Evolutionary conservation across 2,797 vertebrate genomes (phyloP).

Genomic region (Tiaroga cobitis): DNA sequence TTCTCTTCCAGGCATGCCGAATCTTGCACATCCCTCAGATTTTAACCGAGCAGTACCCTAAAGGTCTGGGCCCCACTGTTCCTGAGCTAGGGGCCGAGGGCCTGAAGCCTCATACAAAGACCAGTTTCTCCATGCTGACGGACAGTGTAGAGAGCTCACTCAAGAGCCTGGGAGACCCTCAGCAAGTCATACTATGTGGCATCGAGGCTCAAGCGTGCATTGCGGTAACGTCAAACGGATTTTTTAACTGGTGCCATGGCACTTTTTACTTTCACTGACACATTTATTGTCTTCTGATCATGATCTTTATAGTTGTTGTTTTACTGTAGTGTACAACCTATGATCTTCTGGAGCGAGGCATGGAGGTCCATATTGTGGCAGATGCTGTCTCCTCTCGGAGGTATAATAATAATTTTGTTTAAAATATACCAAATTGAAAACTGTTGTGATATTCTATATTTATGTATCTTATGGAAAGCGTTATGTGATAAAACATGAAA

Average conservation of each 20-base stretch:
- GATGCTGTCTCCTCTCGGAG: conserved; percentile 89
- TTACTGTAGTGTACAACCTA: conserved; percentile 82
- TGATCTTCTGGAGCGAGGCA: conserved; percentile 85
- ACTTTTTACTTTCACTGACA: neutral
- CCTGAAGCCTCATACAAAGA: conserved; percentile 81
- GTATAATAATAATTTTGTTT: conserved; percentile 64
- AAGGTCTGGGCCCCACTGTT: conserved; percentile 88
- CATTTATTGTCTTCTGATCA: neutral
- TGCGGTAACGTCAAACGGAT: conserved; percentile 74
- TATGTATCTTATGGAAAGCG: neutral
- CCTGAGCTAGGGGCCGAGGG: conserved; percentile 83
- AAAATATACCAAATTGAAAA: neutral
- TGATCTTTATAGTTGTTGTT: conserved; percentile 12
- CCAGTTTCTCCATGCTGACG: conserved; percentile 87
- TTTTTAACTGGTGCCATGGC: neutral
- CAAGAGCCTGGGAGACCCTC: conserved; percentile 74
- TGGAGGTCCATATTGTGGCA: conserved; percentile 88
- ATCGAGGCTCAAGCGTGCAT: conserved; percentile 90
- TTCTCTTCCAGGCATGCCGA: conserved; percentile 76
- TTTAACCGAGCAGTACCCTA: conserved; percentile 90
- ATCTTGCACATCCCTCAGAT: conserved; percentile 81
- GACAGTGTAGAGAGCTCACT: conserved; percentile 77
- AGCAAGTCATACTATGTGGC: conserved; percentile 87
- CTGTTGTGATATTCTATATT: neutral
- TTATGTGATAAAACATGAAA: neutral